Base-by-base conservation (phyloP, 2,888 invertebrate species). In the Petrophora chlorosata region DNA sequence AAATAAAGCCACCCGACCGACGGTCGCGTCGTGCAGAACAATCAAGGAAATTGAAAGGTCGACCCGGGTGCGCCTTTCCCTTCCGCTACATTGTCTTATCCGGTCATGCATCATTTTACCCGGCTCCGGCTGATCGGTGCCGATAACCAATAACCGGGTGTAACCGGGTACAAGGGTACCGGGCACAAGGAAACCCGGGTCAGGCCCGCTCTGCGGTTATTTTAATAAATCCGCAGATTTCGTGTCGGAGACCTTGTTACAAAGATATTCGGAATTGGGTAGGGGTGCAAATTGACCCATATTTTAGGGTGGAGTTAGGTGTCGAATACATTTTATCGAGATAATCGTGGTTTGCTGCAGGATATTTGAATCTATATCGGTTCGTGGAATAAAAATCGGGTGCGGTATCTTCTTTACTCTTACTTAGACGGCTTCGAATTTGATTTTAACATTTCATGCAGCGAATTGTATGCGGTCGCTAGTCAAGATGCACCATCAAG, bases 11-110 rank as follows among this genome's bases (percentile, higher is more conserved):
- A 61, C 62, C 28, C 63, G 69, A 63, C 58, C 63, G 48, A 35
- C 10, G 25, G 25, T 5, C 25, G 25, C 66, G 64, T 65, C 48
- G 49, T 50, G 29, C 39, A 38, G 43, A 43, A 73, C 79, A 80
- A 82, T 85, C 78, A 78, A 76, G 82, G 80, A 86, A 85, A 86
- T 86, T 85, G 86, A 85, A 85, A 84, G 84, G 81, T 82, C 79
- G 75, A 69, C 69, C 76, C 73, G 78, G 25, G 25, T 25, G 25
- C 59, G 67, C 67, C 73, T 73, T 78, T 74, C 76, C 75, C 76
- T 82, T 79, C 76, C 77, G 73, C 75, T 77, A 80, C 82, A 80
- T 81, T 80, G 81, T 81, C 75, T 80, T 76, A 76, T 76, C 75
- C 75, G 79, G 73, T 62, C 73, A 69, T 84, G 78, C 76, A 80